Evolutionary conservation across 2,113 vertebrate species (phyloP).

Genomic region (Hydrochoerus hydrochaeris): DNA sequence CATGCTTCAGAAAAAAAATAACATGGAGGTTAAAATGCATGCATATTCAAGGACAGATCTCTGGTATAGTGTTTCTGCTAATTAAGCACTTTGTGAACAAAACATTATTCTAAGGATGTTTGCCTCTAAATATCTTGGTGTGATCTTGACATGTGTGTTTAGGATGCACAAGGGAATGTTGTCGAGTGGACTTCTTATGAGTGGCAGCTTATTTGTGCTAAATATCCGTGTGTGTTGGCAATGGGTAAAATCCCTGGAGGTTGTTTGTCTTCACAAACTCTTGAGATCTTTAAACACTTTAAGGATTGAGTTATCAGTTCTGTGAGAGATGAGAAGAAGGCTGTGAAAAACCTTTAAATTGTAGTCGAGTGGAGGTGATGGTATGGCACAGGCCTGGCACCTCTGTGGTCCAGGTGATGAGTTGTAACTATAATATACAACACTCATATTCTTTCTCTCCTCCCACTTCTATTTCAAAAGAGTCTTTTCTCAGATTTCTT

Average conservation of each 20-base stretch:
- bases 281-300: conserved; percentile 49
- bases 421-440: neutral
- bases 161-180: conserved; percentile 28
- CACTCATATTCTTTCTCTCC: conserved; percentile 14
- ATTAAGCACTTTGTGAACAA: conserved; percentile 72
- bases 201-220: conserved; percentile 42
- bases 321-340: conserved; percentile 1
- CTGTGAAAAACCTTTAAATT: conserved; percentile 39
- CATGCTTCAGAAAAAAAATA: conserved; percentile 54
- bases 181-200: conserved; percentile 59
- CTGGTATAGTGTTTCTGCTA: conserved; percentile 66
- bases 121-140: conserved; percentile 62
- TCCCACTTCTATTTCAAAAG: conserved; percentile 35
- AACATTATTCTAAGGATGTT: conserved; percentile 71
- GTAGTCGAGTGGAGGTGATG: conserved; percentile 46
- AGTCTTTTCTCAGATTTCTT: conserved; percentile 63
- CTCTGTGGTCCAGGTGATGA: neutral
- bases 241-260: neutral
- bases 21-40: conserved; percentile 61
- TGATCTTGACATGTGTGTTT: conserved; percentile 62
- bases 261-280: conserved; percentile 51
- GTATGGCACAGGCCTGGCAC: neutral
- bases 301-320: conserved; percentile 28
- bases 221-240: conserved; percentile 10
- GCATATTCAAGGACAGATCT: conserved; percentile 61